Conservation (phyloP, 2,888 invertebrate species). For the Malachius bipustulatus region DNA sequence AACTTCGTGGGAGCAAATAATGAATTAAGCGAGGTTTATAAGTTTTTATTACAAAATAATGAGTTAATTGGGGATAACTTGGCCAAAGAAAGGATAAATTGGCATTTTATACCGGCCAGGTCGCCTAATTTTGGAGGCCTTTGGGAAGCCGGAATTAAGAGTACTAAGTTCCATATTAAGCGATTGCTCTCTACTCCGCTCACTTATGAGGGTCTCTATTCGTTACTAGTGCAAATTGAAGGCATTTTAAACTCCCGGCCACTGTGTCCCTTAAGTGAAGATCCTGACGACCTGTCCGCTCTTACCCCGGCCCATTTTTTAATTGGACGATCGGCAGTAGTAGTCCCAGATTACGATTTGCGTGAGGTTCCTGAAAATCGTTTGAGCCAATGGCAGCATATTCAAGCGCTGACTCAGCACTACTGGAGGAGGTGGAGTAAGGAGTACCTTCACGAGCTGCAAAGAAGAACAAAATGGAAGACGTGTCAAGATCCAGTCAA, state of each 20-base stretch:
- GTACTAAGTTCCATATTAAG: conserved; percentile 13
- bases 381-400: conserved; percentile 5
- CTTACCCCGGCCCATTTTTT: conserved; percentile 4
- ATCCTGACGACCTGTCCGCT: conserved; percentile 5
- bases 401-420: conserved; percentile 7
- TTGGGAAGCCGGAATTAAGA: conserved; percentile 16
- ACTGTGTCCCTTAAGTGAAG: conserved; percentile 3
- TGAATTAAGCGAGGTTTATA: conserved; percentile 13
- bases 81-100: conserved; percentile 14
- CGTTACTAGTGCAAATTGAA: conserved; percentile 4
- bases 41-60: conserved; percentile 9
- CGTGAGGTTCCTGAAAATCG: conserved; percentile 6
- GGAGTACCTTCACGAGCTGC: conserved; percentile 8
- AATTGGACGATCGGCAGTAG: background rate
- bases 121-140: conserved; percentile 20
- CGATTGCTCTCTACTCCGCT: conserved; percentile 10
- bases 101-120: conserved; percentile 20
- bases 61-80: conserved; percentile 6
- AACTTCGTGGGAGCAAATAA: conserved; percentile 19
- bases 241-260: background rate
- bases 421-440: conserved; percentile 9
- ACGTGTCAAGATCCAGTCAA: conserved; percentile 5
- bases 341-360: background rate
- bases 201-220: conserved; percentile 3
- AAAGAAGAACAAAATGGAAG: conserved; percentile 8